Base-by-base conservation (phyloP, 2,797 vertebrate genomes). In the Notoglanidium macrostoma region DNA sequence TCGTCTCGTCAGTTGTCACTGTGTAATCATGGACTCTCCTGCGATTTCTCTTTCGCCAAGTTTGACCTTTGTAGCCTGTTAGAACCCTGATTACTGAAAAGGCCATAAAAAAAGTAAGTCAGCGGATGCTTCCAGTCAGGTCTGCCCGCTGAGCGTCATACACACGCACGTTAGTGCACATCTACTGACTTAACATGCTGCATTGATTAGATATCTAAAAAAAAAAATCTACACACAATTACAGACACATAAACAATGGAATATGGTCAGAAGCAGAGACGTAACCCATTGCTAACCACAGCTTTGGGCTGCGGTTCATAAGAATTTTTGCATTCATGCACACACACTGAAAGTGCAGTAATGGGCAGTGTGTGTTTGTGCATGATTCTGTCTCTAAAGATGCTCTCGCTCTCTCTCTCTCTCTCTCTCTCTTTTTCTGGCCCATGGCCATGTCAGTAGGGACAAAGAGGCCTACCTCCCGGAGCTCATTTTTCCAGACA, bases 291-390 rank as follows among this genome's bases (percentile, higher is more conserved):
- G 83, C 51, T 15, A 73, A 87, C 85, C 85, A 65, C 87, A 90
- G 83, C 59, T 78, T 79, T 65, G 61, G 85, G 73, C 63, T 77
- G 84, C 35, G 86, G 88, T 87, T 80, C 54, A 73, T 76, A 76
- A 73, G 82, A 55, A 51, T 59, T 63, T 57, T 85, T 85, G 76
- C 54, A 59, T 72, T 63, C 51, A 44, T 21, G 29, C 76, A 67
- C 84, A 85, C 78, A 86, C 72, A 61, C 76, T 74, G 89, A 92
- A 83, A 57, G 87, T 90, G 91, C 93, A 93, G 93, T 91, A 92
- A 94, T 90, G 86, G 89, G 90, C 87, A 70, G 79, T 40, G 54
- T 78, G 15, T 32, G 26, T 92, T 87, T 5, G 0, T 49, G 90
- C 89, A 91, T 91, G 55, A 78, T 77, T 90, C 76, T 77, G 32